Evolutionary conservation across 2,113 vertebrate species (phyloP), one percentile per base, ranked within the genome.

Genomic region (Leptocoma aspasia): DNA sequence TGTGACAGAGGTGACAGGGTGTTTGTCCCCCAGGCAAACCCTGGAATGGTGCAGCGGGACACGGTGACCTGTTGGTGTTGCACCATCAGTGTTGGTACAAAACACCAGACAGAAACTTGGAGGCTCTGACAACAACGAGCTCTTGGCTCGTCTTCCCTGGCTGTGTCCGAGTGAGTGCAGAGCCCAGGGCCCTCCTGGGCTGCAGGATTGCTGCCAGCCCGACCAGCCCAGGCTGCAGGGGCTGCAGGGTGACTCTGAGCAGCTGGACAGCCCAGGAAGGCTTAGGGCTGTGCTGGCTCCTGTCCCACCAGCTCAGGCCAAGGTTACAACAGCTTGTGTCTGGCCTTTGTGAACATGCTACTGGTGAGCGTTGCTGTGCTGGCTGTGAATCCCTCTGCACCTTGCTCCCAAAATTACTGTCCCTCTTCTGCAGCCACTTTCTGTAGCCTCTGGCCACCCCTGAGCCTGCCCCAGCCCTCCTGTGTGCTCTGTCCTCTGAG

Each of bases 241-340:
- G n/a, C 8, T 33, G 3, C n/a, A n/a, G n/a, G 12, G n/a, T 44
- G n/a, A 6, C 1, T 22, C 45, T 10, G 7, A 54, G 69, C 21
- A 18, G 22, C 60, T 66, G 69, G 26, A 31, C 60, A 78, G 39
- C 15, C 70, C 8, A 33, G 45, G 10, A 10, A 23, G 47, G 13
- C 53, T 60, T 2, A 2, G 47, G 56, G n/a, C 35, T 72, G 13
- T 23, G 35, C 65, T 90, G 65, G 53, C 35, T 93, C 50, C 15
- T 52, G 53, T 42, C 44, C 23, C 68, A 73, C n/a, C 52, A 71
- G 52, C 50, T 80, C 45, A 24, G 50, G 54, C 59, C 81, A 89
- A 3, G 14, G 13, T n/a, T 39, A 23, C 3, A 0, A 2, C 53
- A 1, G 0, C 54, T 42, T 1, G 4, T 33, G 45, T 8, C 47